Base-by-base conservation (phyloP, 2,888 invertebrate species). In the Electrophaes corylata region DNA sequence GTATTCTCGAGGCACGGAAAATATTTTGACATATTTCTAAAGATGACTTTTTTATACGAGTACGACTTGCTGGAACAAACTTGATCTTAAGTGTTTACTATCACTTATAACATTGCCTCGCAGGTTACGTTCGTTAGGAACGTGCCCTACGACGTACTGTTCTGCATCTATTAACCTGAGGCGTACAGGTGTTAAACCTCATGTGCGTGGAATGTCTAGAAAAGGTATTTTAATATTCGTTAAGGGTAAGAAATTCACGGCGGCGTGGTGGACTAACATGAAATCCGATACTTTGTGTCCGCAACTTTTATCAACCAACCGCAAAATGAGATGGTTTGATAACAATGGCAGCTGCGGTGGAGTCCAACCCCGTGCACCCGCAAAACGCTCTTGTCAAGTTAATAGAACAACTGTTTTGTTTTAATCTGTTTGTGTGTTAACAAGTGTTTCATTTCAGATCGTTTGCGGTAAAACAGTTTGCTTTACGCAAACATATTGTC, bases 281-380 rank as follows among this genome's bases (percentile, higher is more conserved):
- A 57, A 60, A 64, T 49, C 55, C 23, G 58, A 66, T 60, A 64
- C 54, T 56, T 12, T 37, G 56, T 39, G 44, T 48, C 45, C 35
- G 60, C 45, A 53, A 57, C 53, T 64, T 67, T 64, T 58, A 62
- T 53, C 49, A 60, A 31, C 46, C 46, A 50, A 59, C 66, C 66
- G 61, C 66, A 68, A 60, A 66, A 62, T 59, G 29, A 62, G 64
- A 68, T 64, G 62, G n/a, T 26, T 57, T 43, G 59, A 65, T 60
- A 57, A 63, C 60, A 63, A 58, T 63, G 43, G 59, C 60, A 60
- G 55, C 62, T 67, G 65, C 54, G 62, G 63, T 59, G 19, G 6
- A 40, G 39, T 52, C n/a, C 44, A 50, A 46, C 52, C 46, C 46
- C 47, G 20, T 37, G 39, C 37, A 45, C 44, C 49, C 46, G 19